Evolutionary conservation across 2,797 vertebrate species (phyloP).

Genomic region (Otus scops): DNA sequence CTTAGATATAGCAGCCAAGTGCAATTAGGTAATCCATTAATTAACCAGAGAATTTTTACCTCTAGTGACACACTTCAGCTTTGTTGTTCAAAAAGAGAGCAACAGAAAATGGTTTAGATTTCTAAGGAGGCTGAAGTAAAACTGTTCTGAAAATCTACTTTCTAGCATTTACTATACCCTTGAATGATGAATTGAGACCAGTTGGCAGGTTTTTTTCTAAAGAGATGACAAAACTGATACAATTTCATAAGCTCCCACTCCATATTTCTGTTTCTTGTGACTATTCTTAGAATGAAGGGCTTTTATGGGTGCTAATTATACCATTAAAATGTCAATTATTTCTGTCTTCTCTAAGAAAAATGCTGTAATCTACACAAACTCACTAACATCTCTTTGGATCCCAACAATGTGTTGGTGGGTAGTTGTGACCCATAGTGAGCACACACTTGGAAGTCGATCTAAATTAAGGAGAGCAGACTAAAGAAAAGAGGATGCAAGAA

Average conservation of each 20-base stretch:
- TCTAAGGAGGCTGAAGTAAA: background rate
- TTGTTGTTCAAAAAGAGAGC: background rate
- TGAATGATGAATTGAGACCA: slow-evolving; percentile 19
- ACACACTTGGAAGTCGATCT: background rate
- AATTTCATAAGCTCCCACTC: background rate
- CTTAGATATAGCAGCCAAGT: background rate
- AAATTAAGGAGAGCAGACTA: background rate
- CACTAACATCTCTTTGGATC: background rate
- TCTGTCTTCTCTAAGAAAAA: background rate
- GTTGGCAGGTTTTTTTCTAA: background rate
- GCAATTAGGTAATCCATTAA: background rate
- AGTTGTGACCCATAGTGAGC: background rate
- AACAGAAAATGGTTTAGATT: background rate
- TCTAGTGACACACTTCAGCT: background rate
- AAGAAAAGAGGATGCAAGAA: background rate
- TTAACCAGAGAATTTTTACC: background rate
- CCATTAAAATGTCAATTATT: background rate
- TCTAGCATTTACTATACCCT: background rate
- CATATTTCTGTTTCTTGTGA: background rate
- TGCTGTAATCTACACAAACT: background rate
- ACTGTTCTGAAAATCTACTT: background rate
- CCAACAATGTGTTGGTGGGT: background rate
- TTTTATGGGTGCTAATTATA: background rate
- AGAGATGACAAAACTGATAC: slow-evolving; percentile 7
- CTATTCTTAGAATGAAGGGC: background rate